A percentile compares a stretch with the other conserved stretches of the same genome.
phyloP scores from a whole-genome alignment of 2,113 vertebrate species.

The Rhinoderma darwinii region DNA sequence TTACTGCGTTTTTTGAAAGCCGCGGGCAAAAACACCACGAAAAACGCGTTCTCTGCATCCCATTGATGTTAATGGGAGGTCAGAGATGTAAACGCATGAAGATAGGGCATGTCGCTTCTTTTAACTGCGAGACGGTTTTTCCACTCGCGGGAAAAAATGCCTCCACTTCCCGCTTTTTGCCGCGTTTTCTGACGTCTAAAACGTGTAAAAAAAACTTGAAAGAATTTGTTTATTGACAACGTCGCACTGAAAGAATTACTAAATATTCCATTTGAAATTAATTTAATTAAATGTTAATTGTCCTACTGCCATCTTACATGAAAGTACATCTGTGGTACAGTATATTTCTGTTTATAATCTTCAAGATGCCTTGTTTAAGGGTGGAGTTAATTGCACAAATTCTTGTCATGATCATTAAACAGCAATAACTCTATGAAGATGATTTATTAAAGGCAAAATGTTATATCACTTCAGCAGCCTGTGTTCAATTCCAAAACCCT shows the following conservation, averaged over 20 bases:
- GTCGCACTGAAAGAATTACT: neutral
- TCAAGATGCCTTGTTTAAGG: neutral
- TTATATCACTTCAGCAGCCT: neutral
- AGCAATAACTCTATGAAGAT: neutral
- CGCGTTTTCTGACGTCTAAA: too few species aligned
- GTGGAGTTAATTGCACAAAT: neutral
- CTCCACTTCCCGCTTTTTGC: too few species aligned
- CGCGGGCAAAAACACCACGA: too few species aligned
- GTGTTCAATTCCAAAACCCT: neutral
- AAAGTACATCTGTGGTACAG: neutral
- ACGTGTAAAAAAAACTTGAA: too few species aligned
- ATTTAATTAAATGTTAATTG: neutral
- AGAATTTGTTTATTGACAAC: too few species aligned
- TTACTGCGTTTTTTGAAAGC: too few species aligned
- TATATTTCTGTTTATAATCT: neutral
- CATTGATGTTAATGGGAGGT: too few species aligned
- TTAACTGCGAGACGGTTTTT: too few species aligned
- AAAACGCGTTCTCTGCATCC: too few species aligned
- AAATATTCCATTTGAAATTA: neutral
- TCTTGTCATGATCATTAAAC: neutral
- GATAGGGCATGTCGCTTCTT: too few species aligned
- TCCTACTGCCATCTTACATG: neutral
- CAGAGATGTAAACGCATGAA: too few species aligned
- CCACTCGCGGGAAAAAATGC: too few species aligned
- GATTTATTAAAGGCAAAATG: neutral